phyloP scores from a whole-genome alignment of 2,888 invertebrate species.

The Xestia rhomboidea region DNA sequence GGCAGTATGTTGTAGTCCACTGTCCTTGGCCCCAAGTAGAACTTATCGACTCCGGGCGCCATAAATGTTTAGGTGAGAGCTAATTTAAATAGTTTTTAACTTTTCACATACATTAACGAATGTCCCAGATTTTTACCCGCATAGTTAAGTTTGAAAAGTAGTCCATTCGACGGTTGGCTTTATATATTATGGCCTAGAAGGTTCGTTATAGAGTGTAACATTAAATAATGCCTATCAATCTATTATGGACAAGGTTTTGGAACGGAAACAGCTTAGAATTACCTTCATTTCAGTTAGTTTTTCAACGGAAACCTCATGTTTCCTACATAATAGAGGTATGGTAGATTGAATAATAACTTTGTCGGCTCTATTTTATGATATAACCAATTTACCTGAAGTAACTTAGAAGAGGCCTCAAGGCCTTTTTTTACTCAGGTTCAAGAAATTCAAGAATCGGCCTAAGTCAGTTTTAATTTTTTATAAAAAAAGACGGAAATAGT shows the following conservation, averaged over 20 bases:
- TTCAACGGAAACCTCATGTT: slow-evolving; percentile 35
- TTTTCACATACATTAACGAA: slow-evolving; percentile 3
- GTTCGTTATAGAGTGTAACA: neutral
- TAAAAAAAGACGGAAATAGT: neutral
- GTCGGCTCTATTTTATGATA: neutral
- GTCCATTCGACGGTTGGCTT: neutral
- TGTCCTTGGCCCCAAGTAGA: neutral
- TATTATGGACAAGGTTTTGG: slow-evolving; percentile 42
- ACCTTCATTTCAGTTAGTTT: slow-evolving; percentile 32
- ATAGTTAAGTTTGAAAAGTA: slow-evolving; percentile 8
- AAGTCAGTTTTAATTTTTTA: neutral
- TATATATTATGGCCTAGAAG: neutral
- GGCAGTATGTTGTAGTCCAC: neutral
- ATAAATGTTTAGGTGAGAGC: neutral
- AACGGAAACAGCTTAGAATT: slow-evolving; percentile 32
- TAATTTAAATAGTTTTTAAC: neutral
- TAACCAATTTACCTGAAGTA: neutral
- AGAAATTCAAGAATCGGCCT: neutral
- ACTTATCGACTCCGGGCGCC: neutral
- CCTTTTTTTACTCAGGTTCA: slow-evolving; percentile 6
- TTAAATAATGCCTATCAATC: neutral
- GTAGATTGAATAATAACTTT: slow-evolving; percentile 9
- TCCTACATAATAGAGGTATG: neutral
- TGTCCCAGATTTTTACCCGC: slow-evolving; percentile 1
- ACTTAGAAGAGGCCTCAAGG: neutral